A percentile compares a stretch with the other conserved stretches of the same genome.
Conservation (phyloP, 1,140 invertebrate species). For the Lordiphosa stackelbergi region DNA sequence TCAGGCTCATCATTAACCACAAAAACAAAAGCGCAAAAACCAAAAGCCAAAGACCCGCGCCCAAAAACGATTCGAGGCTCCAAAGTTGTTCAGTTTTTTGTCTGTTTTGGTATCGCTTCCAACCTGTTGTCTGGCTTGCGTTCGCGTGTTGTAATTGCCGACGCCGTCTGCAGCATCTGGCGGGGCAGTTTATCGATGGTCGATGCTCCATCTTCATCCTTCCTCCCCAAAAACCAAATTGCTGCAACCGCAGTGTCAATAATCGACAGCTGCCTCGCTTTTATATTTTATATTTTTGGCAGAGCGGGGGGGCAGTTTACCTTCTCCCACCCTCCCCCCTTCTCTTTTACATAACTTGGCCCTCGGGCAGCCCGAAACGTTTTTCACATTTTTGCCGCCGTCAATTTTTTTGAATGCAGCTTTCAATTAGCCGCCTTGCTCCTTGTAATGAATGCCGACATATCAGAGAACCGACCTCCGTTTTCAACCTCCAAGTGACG, state of each 20-base stretch:
- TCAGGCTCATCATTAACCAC: slow-evolving; percentile 62
- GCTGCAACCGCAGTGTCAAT: slow-evolving; percentile 65
- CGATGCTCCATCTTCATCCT: slow-evolving; percentile 16
- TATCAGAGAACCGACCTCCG: slow-evolving; percentile 14
- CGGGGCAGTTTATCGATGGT: slow-evolving; percentile 63
- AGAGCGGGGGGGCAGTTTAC: neutral
- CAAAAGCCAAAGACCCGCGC: slow-evolving; percentile 23
- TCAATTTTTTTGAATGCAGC: slow-evolving; percentile 61
- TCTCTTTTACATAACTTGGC: slow-evolving; percentile 59
- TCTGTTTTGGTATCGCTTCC: slow-evolving; percentile 42
- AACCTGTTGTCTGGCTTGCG: slow-evolving; percentile 62
- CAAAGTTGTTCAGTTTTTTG: slow-evolving; percentile 12
- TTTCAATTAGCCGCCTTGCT: slow-evolving; percentile 71
- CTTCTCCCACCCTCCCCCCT: slow-evolving; percentile 8
- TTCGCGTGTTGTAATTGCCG: slow-evolving; percentile 72
- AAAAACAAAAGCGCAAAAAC: slow-evolving; percentile 65
- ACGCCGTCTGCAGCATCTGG: slow-evolving; percentile 60
- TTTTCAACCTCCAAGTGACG: slow-evolving; percentile 36
- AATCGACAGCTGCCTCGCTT: slow-evolving; percentile 70
- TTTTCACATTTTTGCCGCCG: slow-evolving; percentile 52
- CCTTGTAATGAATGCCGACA: slow-evolving; percentile 69
- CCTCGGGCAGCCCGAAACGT: slow-evolving; percentile 25
- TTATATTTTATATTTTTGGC: slow-evolving; percentile 36
- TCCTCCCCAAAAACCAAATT: slow-evolving; percentile 10
- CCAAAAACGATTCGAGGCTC: slow-evolving; percentile 42